These are phyloP conservation scores for Macaria notata DNA, from an alignment of 2,888 invertebrate genomes.

Conservation along the genomic window DNA sequence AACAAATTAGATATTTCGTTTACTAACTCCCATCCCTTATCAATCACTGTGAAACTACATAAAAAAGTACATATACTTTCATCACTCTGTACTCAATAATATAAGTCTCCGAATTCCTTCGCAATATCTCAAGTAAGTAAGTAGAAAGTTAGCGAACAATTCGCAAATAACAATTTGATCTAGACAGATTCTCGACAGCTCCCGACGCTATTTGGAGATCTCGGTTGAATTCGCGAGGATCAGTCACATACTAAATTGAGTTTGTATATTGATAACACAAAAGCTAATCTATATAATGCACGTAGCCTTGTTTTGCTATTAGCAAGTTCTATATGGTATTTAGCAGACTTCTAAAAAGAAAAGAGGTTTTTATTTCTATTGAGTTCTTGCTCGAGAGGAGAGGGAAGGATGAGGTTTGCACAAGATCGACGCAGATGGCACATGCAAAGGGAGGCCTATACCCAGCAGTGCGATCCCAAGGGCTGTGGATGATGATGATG, in stretches of 20 bases:
- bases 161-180: slow-evolving; percentile 14
- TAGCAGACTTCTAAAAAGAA: too few relatives aligned
- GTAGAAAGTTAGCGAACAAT: slow-evolving; percentile 17
- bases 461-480: too few relatives aligned
- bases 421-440: too few relatives aligned
- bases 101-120: slow-evolving; percentile 6
- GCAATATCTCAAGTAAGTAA: slow-evolving; percentile 10
- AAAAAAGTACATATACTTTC: slow-evolving; percentile 45
- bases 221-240: slow-evolving; percentile 6
- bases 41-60: slow-evolving; percentile 57
- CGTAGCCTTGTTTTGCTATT: not conserved
- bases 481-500: too few relatives aligned
- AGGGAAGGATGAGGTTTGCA: too few relatives aligned
- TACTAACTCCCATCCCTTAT: slow-evolving; percentile 43
- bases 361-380: too few relatives aligned
- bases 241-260: slow-evolving; percentile 1
- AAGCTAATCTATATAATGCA: not conserved
- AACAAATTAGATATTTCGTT: too few relatives aligned
- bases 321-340: not conserved
- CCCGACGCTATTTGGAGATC: slow-evolving; percentile 1
- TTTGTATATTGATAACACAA: not conserved
- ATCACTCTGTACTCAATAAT: slow-evolving; percentile 36
- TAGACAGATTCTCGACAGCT: not conserved
- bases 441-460: too few relatives aligned
- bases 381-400: too few relatives aligned